Conservation (phyloP, 1,140 invertebrate species). For the Pentalonia nigronervosa region DNA sequence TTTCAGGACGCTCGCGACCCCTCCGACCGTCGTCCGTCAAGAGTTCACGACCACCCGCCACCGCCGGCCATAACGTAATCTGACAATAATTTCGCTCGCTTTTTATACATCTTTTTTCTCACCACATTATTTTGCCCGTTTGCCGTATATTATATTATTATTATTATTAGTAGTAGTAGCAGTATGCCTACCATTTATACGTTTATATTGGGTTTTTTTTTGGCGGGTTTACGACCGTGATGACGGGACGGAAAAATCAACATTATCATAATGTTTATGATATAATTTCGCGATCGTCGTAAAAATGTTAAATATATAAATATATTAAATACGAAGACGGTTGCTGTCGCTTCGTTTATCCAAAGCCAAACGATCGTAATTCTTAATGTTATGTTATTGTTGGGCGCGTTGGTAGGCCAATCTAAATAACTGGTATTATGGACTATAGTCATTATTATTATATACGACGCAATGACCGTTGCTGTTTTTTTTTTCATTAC, state of each 20-base stretch:
- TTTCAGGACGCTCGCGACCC: not conserved
- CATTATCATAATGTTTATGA: not conserved
- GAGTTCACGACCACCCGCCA: not conserved
- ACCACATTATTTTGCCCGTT: not conserved
- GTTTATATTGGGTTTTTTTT: not conserved
- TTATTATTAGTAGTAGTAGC: too few species aligned
- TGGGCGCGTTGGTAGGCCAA: too few species aligned
- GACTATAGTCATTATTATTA: too few species aligned
- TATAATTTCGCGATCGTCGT: not conserved
- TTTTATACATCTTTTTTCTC: conserved; percentile 18
- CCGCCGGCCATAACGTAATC: too few species aligned
- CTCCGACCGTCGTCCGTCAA: not conserved
- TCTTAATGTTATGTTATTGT: not conserved
- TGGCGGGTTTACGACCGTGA: not conserved
- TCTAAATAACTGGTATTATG: too few species aligned
- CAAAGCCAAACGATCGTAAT: not conserved
- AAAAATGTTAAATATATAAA: not conserved
- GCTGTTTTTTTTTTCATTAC: not conserved
- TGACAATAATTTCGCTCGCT: conserved; percentile 21
- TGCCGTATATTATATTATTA: not conserved
- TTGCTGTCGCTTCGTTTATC: not conserved
- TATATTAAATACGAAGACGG: not conserved
- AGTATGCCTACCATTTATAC: not conserved
- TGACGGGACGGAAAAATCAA: not conserved
- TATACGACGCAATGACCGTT: not conserved